phyloP scores from a whole-genome alignment of 2,113 vertebrate genomes.

The Alethe diademata region DNA sequence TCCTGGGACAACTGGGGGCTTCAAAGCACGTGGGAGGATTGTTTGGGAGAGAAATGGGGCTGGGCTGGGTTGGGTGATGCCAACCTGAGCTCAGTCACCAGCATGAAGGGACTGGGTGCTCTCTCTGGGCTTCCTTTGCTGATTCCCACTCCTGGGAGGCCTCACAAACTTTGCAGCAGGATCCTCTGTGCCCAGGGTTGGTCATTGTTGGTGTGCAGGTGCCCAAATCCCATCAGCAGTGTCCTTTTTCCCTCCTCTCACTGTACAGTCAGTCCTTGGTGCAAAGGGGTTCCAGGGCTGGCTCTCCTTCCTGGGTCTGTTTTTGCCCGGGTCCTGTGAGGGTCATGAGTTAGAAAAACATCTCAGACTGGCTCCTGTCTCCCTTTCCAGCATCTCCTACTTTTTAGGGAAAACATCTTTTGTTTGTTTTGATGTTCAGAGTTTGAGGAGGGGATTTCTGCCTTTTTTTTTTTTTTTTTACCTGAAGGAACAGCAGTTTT shows the following conservation, averaged over 20 bases:
- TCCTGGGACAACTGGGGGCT: not conserved
- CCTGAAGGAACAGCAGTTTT: not conserved
- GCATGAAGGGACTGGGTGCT: accelerated
- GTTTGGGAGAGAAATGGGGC: not conserved
- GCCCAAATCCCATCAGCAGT: not conserved
- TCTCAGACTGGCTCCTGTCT: not conserved
- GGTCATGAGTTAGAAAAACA: accelerated
- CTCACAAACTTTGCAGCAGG: not conserved
- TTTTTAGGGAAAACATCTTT: not conserved
- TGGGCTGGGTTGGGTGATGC: not conserved
- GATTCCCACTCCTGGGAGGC: not conserved
- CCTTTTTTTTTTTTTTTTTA: not conserved
- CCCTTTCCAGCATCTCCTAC: accelerated
- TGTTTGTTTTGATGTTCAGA: not conserved
- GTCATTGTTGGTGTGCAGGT: accelerated
- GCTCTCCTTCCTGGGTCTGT: not conserved
- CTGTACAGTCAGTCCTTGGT: not conserved
- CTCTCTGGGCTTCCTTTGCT: not conserved
- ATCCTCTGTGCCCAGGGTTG: accelerated
- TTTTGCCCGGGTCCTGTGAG: not conserved
- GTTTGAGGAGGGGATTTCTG: accelerated
- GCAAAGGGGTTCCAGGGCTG: not conserved
- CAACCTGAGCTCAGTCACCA: accelerated
- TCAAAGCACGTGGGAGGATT: accelerated
- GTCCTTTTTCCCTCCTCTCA: accelerated